Base-by-base conservation (phyloP, 2,797 vertebrate species). In the Erpetoichthys calabaricus region DNA sequence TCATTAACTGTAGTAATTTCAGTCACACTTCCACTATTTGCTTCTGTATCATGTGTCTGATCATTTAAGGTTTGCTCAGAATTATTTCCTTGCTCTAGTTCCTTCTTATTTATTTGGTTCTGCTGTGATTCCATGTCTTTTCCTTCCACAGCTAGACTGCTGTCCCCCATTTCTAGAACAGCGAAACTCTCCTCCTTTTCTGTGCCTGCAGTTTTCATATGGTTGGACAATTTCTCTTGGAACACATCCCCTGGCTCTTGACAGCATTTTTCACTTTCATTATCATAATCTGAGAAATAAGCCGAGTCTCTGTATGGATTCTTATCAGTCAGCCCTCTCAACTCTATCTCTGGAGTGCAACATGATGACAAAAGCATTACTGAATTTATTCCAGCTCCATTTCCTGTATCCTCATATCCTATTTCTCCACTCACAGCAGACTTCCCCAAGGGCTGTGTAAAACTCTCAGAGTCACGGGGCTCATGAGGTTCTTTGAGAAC, bases 221-320 rank as follows among this genome's bases (percentile, higher is more conserved):
- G 41, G 42, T 66, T 66, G 43, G 68, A 64, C 45, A 64, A 60
- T 59, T 6, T 44, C 51, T 73, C 71, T 63, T 81, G 82, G 62
- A 83, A 81, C 10, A 72, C 74, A 47, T 73, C 70, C 59, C 67
- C 71, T 41, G 84, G 81, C 3, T 86, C 80, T 67, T 59, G 78
- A 49, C 65, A 65, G 57, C 74, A 68, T 1, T 72, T 72, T 64
- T 92, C 91, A 0, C 76, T 80, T 68, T 96, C 94, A 0, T 80
- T 47, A 7, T 98, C 95, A 9, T 88, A 88, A 73, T 99, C 95
- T 0, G 94, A 98, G 71, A 98, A 98, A 70, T 98, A 98, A 8
- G 95, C 94, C 0, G 94, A 97, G 82, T 99, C 95, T 45, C 93
- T 80, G 65, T 92, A 90, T 3, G 91, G 89, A 45, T 81, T 93